Evolutionary conservation across 92 coral and sea anemone species (phyloP).

Genomic region (Siderastrea radians): DNA sequence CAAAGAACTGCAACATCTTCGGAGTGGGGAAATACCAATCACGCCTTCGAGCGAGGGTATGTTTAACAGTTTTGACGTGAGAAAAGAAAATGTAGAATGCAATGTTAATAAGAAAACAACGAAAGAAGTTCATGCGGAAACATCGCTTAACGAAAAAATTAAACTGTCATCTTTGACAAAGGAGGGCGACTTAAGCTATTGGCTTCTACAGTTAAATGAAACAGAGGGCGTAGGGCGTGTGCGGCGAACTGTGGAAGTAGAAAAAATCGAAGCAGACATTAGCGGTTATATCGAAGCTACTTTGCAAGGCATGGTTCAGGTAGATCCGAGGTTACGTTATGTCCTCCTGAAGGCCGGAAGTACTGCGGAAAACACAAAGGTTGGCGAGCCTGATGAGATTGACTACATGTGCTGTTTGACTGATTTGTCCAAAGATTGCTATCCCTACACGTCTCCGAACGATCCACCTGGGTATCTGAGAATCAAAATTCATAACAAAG

Average conservation of each 20-base stretch:
- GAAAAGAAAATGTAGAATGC: no score
- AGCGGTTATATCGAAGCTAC: constrained; percentile 43
- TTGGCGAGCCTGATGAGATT: constrained; percentile 59
- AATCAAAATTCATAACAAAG: constrained; percentile 19
- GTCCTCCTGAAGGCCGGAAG: constrained; percentile 51
- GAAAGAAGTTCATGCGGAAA: not conserved
- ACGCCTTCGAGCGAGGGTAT: not conserved
- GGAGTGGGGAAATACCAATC: not conserved
- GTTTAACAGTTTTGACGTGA: not conserved
- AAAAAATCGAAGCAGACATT: constrained; percentile 48
- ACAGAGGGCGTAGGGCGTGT: constrained; percentile 54
- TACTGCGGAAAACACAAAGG: constrained; percentile 60
- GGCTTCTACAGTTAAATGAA: constrained; percentile 30
- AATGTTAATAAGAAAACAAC: not conserved
- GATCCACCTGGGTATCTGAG: constrained; percentile 56
- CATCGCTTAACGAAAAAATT: not conserved
- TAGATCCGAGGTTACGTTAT: constrained; percentile 22
- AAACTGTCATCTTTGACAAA: not conserved
- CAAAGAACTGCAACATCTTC: not conserved
- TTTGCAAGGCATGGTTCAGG: constrained; percentile 21
- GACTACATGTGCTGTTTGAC: constrained; percentile 57
- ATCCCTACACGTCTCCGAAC: not conserved
- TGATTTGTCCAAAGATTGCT: constrained; percentile 38
- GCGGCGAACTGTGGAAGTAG: constrained; percentile 43
- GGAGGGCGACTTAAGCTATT: constrained; percentile 13